These are phyloP conservation scores for Ornithorhynchus anatinus DNA, from an alignment of 2,113 vertebrate species.

Conservation along the genomic window DNA sequence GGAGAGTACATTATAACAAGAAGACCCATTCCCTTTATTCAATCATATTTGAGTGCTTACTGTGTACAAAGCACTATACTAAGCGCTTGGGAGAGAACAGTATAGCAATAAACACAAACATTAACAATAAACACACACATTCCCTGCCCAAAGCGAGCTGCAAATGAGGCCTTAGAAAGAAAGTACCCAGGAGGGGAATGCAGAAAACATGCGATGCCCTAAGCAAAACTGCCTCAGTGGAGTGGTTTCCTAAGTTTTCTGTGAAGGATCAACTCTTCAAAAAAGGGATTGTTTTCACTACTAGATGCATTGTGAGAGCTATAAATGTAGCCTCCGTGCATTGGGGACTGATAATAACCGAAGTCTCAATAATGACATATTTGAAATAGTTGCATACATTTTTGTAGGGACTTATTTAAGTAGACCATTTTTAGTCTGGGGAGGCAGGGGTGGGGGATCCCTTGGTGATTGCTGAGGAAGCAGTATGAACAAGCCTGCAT, in stretches of 20 bases:
- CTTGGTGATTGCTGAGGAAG: slow-evolving; percentile 62
- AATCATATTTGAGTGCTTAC: no score
- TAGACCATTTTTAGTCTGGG: slow-evolving; percentile 43
- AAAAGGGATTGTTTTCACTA: slow-evolving; percentile 35
- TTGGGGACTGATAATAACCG: slow-evolving; percentile 27
- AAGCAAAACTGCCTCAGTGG: slow-evolving; percentile 10
- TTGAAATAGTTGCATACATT: slow-evolving; percentile 61
- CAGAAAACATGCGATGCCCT: slow-evolving; percentile 1
- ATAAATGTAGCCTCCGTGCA: slow-evolving; percentile 14
- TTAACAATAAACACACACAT: no score
- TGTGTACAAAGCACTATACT: no score
- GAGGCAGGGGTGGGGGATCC: not conserved
- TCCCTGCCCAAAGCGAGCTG: no score
- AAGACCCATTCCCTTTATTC: no score
- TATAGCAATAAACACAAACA: no score
- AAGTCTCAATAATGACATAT: slow-evolving; percentile 49
- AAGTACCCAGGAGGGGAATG: not conserved
- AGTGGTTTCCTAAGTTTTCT: slow-evolving; percentile 33
- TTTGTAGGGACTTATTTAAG: slow-evolving; percentile 46
- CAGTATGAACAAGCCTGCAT: slow-evolving; percentile 44
- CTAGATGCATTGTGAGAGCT: slow-evolving; percentile 15
- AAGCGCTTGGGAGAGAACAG: no score
- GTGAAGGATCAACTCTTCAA: slow-evolving; percentile 36
- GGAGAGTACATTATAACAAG: no score
- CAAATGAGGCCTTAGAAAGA: no score